These are phyloP conservation scores for Erpornis zantholeuca DNA, from an alignment of 2,113 vertebrate genomes.

Conservation along the genomic window DNA sequence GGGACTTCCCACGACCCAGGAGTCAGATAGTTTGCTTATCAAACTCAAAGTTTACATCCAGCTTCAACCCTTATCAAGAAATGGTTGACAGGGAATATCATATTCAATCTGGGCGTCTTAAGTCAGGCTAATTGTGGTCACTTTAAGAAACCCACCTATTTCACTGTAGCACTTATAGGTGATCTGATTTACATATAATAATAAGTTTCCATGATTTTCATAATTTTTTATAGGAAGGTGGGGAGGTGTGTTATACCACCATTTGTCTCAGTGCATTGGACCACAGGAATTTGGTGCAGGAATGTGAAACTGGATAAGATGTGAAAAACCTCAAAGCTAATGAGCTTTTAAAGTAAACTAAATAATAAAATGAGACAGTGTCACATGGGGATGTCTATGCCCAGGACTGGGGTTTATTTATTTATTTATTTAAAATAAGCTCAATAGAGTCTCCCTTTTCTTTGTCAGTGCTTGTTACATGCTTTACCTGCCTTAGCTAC, in stretches of 20 bases:
- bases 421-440: not conserved
- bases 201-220: not conserved
- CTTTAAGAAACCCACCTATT: not conserved
- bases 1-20: not conserved
- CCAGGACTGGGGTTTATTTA: not conserved
- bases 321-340: not conserved
- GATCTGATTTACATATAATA: not conserved
- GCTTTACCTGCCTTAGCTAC: not conserved
- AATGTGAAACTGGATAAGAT: not conserved
- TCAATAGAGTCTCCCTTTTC: not conserved
- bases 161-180: not conserved
- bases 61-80: not conserved
- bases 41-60: not conserved
- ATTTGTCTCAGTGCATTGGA: not conserved
- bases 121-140: not conserved
- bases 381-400: rapidly evolving
- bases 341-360: no score
- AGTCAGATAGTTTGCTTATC: not conserved
- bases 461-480: not conserved
- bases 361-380: not conserved
- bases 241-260: not conserved
- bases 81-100: not conserved
- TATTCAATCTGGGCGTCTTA: not conserved
- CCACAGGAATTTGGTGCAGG: not conserved
- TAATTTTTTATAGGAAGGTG: rapidly evolving